Evolutionary conservation across 2,113 vertebrate genomes (phyloP).

Genomic region (Struthio camelus): DNA sequence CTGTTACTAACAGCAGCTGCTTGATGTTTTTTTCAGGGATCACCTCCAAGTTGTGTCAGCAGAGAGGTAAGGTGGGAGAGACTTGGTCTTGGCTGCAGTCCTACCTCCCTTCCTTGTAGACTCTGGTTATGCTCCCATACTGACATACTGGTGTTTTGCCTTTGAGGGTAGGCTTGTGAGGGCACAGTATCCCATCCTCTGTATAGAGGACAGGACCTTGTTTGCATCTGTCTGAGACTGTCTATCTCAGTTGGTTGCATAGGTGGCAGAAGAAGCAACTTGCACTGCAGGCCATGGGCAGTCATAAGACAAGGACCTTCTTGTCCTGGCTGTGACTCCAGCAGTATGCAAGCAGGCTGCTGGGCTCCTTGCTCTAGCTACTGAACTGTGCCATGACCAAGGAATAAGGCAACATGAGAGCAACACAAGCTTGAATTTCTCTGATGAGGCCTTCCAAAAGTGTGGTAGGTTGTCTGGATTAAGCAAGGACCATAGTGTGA

Average conservation of each 20-base stretch:
- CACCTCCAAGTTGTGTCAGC: background rate
- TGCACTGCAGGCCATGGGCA: background rate
- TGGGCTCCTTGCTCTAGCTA: background rate
- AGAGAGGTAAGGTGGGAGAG: background rate
- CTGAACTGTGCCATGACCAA: background rate
- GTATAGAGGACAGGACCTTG: background rate
- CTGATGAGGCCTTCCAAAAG: background rate
- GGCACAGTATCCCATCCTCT: background rate
- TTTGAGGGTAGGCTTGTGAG: background rate
- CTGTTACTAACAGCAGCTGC: background rate
- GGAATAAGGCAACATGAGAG: background rate
- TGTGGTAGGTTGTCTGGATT: rapidly evolving
- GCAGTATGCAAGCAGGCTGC: background rate
- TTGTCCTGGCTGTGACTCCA: background rate
- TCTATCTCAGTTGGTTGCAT: background rate
- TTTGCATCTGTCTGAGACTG: background rate
- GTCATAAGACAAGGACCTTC: background rate
- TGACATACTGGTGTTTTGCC: background rate
- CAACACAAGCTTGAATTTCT: background rate
- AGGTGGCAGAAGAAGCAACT: background rate
- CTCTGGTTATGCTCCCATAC: background rate
- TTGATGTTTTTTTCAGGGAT: background rate
- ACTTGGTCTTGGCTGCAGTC: background rate
- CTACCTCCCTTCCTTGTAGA: no score
- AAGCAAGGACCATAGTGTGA: background rate